Percentiles rank a stretch among this genome's conserved stretches.
Conservation (phyloP, 2,797 vertebrate genomes). For the Perdix hodgsoniae region DNA sequence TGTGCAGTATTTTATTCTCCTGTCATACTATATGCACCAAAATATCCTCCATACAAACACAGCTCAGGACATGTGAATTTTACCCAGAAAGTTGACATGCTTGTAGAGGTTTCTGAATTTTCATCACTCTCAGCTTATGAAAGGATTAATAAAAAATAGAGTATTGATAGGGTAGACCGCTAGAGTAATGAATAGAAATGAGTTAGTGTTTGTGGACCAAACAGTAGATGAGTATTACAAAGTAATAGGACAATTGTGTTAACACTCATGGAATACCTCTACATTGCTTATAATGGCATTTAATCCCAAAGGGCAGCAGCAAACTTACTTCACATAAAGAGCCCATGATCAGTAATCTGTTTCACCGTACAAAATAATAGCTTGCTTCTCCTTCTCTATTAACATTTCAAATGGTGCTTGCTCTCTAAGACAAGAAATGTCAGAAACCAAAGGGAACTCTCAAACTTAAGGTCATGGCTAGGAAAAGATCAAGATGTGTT, state of each 20-base stretch:
- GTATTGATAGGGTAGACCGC: fast-evolving
- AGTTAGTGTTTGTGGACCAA: not conserved
- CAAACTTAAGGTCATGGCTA: not conserved
- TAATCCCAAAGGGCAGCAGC: not conserved
- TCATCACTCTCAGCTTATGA: not conserved
- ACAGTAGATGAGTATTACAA: not conserved
- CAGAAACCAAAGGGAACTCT: not conserved
- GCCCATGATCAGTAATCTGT: not conserved
- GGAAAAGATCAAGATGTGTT: not conserved
- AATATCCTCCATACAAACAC: not conserved
- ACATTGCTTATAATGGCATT: not conserved
- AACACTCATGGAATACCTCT: not conserved
- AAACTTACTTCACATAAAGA: not conserved
- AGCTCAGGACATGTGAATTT: not conserved
- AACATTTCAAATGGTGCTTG: not conserved
- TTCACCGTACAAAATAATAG: not conserved
- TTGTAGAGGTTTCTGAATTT: not conserved
- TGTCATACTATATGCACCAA: not conserved
- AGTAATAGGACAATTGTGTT: not conserved
- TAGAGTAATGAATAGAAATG: not conserved
- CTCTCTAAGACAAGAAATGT: not conserved
- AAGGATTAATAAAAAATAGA: not conserved
- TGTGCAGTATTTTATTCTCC: fast-evolving
- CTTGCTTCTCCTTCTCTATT: not conserved
- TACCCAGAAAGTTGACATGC: not conserved